phyloP scores from a whole-genome alignment of 2,797 vertebrate genomes.

The Eurystomus glaucurus region DNA sequence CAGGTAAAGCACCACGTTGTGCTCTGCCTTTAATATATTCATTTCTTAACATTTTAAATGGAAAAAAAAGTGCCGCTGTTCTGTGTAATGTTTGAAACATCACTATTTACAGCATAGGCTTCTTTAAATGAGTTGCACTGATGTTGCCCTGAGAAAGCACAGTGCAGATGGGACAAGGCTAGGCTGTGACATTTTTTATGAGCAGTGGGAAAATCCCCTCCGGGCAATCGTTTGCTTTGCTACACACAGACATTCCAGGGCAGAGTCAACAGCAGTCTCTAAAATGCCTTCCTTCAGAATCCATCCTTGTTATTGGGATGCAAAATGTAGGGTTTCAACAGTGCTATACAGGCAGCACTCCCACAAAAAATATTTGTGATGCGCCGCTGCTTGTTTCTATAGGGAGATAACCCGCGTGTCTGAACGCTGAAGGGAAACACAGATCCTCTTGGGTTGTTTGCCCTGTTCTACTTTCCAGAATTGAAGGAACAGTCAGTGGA shows the following conservation, averaged over 20 bases:
- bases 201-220: constrained; percentile 78
- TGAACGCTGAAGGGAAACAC: neutral
- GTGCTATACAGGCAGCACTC: neutral
- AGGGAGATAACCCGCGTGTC: neutral
- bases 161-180: constrained; percentile 73
- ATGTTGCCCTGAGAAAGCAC: constrained; percentile 58
- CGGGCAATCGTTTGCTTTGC: constrained; percentile 77
- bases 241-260: constrained; percentile 62
- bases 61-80: neutral
- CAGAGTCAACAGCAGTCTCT: constrained; percentile 55
- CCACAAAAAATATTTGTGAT: neutral
- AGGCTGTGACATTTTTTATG: constrained; percentile 75
- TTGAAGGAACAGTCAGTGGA: neutral
- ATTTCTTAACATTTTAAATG: constrained; percentile 40
- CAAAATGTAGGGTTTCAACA: constrained; percentile 1
- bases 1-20: neutral
- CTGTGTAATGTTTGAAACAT: constrained; percentile 26
- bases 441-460: neutral
- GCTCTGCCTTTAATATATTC: constrained; percentile 28
- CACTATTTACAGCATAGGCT: constrained; percentile 45
- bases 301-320: neutral
- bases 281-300: constrained; percentile 41
- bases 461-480: neutral
- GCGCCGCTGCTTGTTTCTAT: neutral
- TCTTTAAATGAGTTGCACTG: constrained; percentile 37